Evolutionary conservation across 2,888 invertebrate genomes (phyloP), one percentile per base, ranked within the genome.

Genomic region (Rhabditophanes sp.): DNA sequence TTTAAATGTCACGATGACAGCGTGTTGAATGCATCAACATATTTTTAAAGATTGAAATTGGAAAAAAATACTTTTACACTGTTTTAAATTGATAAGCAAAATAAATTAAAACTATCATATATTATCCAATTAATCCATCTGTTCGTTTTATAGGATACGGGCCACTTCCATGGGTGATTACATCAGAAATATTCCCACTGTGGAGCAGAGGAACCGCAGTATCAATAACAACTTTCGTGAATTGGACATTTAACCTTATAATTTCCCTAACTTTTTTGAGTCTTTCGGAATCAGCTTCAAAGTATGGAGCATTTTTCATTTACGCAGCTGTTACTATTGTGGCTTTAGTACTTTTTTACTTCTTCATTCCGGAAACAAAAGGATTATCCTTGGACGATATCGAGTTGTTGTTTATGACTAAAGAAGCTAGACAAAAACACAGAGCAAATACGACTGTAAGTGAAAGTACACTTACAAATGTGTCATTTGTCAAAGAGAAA

Each of bases 91-190:
- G n/a, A n/a, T n/a, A n/a, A n/a, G n/a, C n/a, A n/a, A n/a, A n/a
- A n/a, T n/a, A n/a, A n/a, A n/a, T n/a, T n/a, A n/a, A n/a, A n/a
- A n/a, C n/a, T n/a, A n/a, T n/a, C n/a, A n/a, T 26, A 16, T 7
- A 16, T 16, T 7, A 12, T 9, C 51, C 19, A 8, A 31, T 67
- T 69, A 4, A 72, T 72, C 42, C 58, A 71, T 5, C 12, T 25
- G 18, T 17, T 8, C 17, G 26, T 48, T 50, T 24, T 43, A 4
- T 20, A 68, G 73, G 73, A 28, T 66, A 71, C 59, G 72, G 71
- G 9, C 69, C 71, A 4, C 70, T 72, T 67, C 71, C 72, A 2
- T 73, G 73, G 73, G 71, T 72, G 9, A 67, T 73, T 30, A 73
- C 72, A 50, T 68, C 72, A 3, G 73, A 73, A 54, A 71, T 73